These are phyloP conservation scores for Elymnias hypermnestra DNA, from an alignment of 1,140 invertebrate species.

Conservation along the genomic window DNA sequence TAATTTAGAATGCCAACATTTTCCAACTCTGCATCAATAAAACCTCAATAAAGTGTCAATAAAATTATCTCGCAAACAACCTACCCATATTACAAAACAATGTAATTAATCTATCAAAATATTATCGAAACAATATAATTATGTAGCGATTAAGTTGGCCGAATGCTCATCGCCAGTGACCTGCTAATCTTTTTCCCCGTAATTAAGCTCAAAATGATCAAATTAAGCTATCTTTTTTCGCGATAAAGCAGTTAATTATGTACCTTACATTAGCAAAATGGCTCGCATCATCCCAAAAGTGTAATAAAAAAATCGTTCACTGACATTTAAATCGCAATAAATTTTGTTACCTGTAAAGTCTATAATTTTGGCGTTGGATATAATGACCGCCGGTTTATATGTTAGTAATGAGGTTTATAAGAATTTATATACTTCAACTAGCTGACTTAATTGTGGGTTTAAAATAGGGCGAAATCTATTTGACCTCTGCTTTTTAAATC, in stretches of 20 bases:
- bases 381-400: conserved; percentile 21
- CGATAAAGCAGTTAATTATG: conserved; percentile 60
- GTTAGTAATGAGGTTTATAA: neutral
- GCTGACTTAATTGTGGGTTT: no score
- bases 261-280: conserved; percentile 61
- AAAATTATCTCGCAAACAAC: neutral
- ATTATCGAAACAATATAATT: conserved; percentile 7
- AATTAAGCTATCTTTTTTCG: conserved; percentile 58
- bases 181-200: conserved; percentile 25
- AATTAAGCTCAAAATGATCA: conserved; percentile 25
- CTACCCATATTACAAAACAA: neutral
- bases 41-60: no score
- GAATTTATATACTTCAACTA: neutral
- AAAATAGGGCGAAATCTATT: no score
- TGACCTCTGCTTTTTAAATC: no score
- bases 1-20: no score
- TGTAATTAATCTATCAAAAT: conserved; percentile 4
- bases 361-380: conserved; percentile 35
- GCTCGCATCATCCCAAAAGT: conserved; percentile 40
- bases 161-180: conserved; percentile 3
- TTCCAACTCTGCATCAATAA: no score
- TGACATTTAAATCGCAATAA: conserved; percentile 46
- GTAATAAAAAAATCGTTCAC: conserved; percentile 45
- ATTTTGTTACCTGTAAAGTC: conserved; percentile 28
- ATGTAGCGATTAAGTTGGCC: conserved; percentile 1